These are phyloP conservation scores for Syritta pipiens DNA, from an alignment of 2,888 invertebrate species.

Conservation along the genomic window DNA sequence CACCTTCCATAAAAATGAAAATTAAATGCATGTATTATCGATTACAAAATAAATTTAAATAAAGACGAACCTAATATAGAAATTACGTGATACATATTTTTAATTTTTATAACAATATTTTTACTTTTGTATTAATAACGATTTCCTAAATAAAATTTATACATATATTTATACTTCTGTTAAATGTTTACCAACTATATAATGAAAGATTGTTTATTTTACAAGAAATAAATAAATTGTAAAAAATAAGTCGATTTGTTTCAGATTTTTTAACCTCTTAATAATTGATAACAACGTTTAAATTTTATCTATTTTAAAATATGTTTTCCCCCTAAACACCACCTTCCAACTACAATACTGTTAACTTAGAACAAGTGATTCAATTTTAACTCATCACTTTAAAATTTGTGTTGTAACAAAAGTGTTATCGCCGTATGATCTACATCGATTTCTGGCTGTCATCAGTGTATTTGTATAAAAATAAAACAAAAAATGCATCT, in stretches of 20 bases:
- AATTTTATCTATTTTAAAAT: too few species aligned
- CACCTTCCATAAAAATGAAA: conserved; percentile 18
- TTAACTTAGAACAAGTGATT: too few species aligned
- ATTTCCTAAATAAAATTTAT: conserved; percentile 56
- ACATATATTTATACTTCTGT: conserved; percentile 58
- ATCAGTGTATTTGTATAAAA: too few species aligned
- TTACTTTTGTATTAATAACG: conserved; percentile 52
- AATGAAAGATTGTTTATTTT: conserved; percentile 36
- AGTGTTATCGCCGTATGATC: too few species aligned
- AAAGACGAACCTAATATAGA: conserved; percentile 32
- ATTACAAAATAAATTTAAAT: conserved; percentile 6
- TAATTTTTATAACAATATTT: conserved; percentile 48
- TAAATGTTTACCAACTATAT: conserved; percentile 46
- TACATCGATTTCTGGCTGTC: too few species aligned
- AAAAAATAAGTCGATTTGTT: background rate
- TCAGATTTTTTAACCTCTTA: too few species aligned
- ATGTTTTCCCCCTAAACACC: too few species aligned
- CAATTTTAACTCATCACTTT: too few species aligned
- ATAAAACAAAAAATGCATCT: too few species aligned
- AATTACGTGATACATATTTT: conserved; percentile 54
- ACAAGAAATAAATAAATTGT: conserved; percentile 19
- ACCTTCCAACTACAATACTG: too few species aligned
- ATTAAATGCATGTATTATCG: conserved; percentile 30
- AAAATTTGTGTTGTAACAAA: too few species aligned
- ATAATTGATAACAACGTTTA: too few species aligned